Percentiles rank a stretch among this genome's conserved stretches.
These are phyloP conservation scores for Platanista minor DNA, from an alignment of 2,113 vertebrate genomes.

Conservation along the genomic window DNA sequence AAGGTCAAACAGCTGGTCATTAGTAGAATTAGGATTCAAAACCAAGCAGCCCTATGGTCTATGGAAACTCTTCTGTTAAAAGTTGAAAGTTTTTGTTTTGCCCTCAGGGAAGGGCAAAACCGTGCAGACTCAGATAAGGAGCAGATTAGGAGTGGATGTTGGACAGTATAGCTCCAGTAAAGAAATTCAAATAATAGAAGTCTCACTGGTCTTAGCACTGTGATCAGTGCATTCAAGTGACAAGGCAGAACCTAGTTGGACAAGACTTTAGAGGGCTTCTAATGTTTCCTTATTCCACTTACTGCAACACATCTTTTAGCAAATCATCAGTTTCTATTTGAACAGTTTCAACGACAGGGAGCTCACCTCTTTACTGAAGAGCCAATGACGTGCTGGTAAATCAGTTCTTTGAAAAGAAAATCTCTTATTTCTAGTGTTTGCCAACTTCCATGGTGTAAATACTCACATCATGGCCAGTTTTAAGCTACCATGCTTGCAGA, in stretches of 20 bases:
- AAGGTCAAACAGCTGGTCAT: background rate
- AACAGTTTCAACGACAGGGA: background rate
- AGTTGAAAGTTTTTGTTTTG: too few relatives aligned
- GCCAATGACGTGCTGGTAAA: background rate
- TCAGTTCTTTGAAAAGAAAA: background rate
- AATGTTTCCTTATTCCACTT: background rate
- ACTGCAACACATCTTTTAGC: background rate
- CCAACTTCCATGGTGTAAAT: background rate
- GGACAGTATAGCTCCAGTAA: background rate
- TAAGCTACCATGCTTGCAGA: background rate
- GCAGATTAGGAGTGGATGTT: background rate
- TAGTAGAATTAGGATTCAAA: background rate
- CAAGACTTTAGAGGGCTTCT: background rate
- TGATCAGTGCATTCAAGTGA: background rate
- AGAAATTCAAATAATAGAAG: background rate
- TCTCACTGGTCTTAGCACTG: background rate
- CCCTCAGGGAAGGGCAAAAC: background rate
- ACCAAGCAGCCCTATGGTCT: background rate
- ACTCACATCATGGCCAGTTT: background rate
- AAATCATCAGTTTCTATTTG: background rate
- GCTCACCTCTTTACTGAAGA: background rate
- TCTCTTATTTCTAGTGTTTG: background rate
- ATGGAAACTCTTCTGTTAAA: background rate
- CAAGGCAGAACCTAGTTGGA: background rate
- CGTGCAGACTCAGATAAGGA: background rate